Evolutionary conservation across 2,888 invertebrate species (phyloP).

Genomic region (Agrotis puta): DNA sequence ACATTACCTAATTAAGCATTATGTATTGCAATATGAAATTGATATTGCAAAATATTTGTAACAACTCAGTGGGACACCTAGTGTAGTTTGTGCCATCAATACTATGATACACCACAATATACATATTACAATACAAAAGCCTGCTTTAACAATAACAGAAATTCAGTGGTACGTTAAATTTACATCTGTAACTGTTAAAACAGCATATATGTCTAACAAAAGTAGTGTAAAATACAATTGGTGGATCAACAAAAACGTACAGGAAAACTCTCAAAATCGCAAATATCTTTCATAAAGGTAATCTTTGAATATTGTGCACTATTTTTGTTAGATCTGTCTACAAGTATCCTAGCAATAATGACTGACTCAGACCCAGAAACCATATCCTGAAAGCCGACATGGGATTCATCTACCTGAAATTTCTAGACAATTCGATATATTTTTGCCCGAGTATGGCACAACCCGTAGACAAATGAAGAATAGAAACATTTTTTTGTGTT

Average conservation of each 20-base stretch:
- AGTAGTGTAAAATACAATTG: neutral
- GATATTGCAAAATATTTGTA: too few species aligned
- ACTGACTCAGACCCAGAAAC: conserved; percentile 12
- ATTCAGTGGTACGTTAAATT: neutral
- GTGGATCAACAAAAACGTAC: neutral
- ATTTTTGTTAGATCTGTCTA: conserved; percentile 24
- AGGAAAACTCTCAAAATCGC: neutral
- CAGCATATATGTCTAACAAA: neutral
- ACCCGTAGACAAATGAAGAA: too few species aligned
- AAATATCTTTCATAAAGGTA: neutral
- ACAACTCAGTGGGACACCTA: too few species aligned
- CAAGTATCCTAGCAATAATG: conserved; percentile 20
- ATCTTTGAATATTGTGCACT: conserved; percentile 2
- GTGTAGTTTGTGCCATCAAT: too few species aligned
- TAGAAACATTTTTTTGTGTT: too few species aligned
- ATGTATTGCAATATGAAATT: too few species aligned
- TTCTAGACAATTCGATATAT: too few species aligned
- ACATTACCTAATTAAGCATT: too few species aligned
- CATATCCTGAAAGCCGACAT: neutral
- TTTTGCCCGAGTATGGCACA: too few species aligned
- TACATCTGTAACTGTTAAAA: neutral
- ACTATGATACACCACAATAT: too few species aligned
- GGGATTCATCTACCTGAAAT: too few species aligned
- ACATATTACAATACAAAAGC: neutral
- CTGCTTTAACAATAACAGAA: neutral